Conservation (phyloP, 2,113 vertebrate genomes). For the Corythaeola cristata region DNA sequence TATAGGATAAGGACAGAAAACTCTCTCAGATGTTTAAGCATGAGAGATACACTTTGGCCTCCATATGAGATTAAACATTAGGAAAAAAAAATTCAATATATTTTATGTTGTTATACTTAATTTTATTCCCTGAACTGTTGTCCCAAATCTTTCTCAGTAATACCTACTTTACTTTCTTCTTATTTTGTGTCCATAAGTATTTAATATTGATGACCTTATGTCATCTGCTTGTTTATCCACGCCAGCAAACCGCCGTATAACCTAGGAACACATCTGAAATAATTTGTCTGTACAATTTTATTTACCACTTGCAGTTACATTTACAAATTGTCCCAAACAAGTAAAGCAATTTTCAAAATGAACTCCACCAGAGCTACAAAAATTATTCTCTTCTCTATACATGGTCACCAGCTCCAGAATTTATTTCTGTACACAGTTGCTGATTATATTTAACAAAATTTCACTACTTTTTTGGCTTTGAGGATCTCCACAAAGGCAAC, state of each 20-base stretch:
- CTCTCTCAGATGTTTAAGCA: neutral
- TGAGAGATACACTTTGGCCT: no score
- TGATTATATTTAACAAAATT: neutral
- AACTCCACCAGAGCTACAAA: constrained; percentile 22
- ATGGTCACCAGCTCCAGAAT: neutral
- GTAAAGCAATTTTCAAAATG: neutral
- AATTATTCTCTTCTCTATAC: constrained; percentile 17
- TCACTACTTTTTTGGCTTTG: neutral
- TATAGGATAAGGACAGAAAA: neutral
- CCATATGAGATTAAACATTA: neutral
- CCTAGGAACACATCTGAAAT: neutral
- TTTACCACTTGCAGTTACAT: constrained; percentile 37
- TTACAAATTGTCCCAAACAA: constrained; percentile 19
- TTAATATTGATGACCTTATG: no score
- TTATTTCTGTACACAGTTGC: neutral
- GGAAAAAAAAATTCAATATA: no score
- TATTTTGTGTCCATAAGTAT: neutral
- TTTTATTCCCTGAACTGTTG: neutral
- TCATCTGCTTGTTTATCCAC: no score
- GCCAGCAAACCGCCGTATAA: neutral
- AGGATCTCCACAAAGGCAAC: constrained; percentile 37
- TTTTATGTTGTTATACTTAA: neutral
- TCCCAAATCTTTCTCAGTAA: neutral
- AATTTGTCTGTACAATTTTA: constrained; percentile 43
- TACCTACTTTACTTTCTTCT: neutral